Conservation (phyloP, 2,113 vertebrate species). For the Aleadryas rufinucha region DNA sequence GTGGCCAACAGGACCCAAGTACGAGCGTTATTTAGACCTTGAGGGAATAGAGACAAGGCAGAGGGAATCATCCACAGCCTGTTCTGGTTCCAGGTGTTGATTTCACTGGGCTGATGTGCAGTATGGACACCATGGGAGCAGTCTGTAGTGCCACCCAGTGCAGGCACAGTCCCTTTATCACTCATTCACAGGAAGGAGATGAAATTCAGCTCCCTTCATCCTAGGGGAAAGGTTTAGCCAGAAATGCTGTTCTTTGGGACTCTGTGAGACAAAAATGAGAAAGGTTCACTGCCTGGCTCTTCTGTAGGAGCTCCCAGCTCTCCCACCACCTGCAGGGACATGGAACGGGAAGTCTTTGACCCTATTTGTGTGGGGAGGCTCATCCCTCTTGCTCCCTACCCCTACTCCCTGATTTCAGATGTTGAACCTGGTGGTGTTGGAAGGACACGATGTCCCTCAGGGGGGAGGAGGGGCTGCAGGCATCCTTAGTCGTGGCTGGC, state of each 20-base stretch:
- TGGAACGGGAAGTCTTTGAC: accelerated
- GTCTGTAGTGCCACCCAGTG: accelerated
- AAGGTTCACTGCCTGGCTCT: neutral
- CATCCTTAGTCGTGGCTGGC: neutral
- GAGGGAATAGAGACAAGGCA: neutral
- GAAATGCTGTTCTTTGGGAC: neutral
- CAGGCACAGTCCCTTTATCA: neutral
- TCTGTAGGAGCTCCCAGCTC: neutral
- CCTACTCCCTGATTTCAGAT: neutral
- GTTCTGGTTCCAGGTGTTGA: neutral
- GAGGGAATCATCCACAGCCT: neutral
- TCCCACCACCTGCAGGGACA: neutral
- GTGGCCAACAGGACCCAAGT: neutral
- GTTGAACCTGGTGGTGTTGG: neutral
- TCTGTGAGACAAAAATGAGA: neutral
- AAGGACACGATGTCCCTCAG: accelerated
- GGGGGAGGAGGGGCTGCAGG: neutral
- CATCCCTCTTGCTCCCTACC: neutral
- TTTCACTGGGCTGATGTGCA: accelerated
- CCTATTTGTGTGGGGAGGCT: accelerated
- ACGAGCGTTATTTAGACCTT: neutral
- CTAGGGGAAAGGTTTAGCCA: neutral
- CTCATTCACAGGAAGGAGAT: neutral
- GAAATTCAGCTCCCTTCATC: neutral
- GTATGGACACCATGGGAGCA: accelerated